A percentile compares a stretch with the other conserved stretches of the same genome.
Conservation (phyloP, 2,888 invertebrate species). For the Orchestes rusci region DNA sequence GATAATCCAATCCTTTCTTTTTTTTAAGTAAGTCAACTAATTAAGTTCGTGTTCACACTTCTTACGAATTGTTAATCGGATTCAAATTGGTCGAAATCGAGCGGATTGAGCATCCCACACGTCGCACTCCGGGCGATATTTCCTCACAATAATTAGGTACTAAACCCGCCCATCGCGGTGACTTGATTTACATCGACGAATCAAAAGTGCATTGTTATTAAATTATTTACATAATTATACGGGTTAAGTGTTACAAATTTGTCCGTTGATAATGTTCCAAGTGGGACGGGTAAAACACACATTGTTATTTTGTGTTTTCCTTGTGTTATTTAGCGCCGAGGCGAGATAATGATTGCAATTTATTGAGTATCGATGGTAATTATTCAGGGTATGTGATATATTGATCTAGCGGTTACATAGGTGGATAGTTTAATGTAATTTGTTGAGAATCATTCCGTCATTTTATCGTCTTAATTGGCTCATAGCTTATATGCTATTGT, state of each 20-base stretch:
- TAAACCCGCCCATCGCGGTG: slow-evolving; percentile 15
- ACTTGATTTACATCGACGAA: slow-evolving; percentile 17
- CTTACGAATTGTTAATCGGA: neutral
- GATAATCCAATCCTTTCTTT: too few species aligned
- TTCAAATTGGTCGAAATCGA: slow-evolving; percentile 1
- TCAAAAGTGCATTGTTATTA: slow-evolving; percentile 23
- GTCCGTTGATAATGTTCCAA: slow-evolving; percentile 15
- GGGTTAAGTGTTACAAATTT: slow-evolving; percentile 23
- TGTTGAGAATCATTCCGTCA: too few species aligned
- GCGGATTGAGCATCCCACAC: slow-evolving; percentile 4
- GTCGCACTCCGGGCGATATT: slow-evolving; percentile 6
- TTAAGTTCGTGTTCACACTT: too few species aligned
- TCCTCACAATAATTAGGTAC: slow-evolving; percentile 16
- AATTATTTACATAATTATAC: slow-evolving; percentile 24
- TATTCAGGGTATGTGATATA: too few species aligned
- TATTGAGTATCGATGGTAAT: too few species aligned
- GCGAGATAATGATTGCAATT: too few species aligned
- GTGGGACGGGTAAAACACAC: neutral
- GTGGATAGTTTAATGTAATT: too few species aligned
- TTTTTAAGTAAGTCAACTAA: too few species aligned
- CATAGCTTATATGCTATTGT: too few species aligned
- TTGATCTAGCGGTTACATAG: too few species aligned
- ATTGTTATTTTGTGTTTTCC: neutral
- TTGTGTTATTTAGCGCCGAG: too few species aligned
- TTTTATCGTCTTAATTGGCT: too few species aligned